Base-by-base conservation (phyloP, 2,113 vertebrate genomes). In the Dasypus novemcinctus region DNA sequence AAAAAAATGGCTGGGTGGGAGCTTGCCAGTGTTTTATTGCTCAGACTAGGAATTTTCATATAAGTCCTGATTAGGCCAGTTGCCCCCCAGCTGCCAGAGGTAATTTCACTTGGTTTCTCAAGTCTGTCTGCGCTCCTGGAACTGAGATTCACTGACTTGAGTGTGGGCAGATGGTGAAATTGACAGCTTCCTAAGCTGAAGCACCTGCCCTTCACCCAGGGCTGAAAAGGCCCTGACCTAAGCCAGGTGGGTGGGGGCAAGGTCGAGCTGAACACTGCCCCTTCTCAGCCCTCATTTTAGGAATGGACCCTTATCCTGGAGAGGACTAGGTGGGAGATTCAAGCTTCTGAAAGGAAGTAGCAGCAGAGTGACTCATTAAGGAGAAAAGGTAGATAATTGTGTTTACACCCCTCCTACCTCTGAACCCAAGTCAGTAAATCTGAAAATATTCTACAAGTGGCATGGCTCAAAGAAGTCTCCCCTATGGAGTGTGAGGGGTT, bases 31-130 rank as follows among this genome's bases (percentile, higher is more conserved):
- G 38, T 83, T 86, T 87, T 54, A 87, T 84, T 69, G 82, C 87
- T 86, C 46, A 33, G 84, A 95, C 87, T 46, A 87, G 78, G 76
- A 80, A 93, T 93, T 87, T 96, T 91, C 88, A 33, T 80, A 81
- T 89, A 86, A 72, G 86, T 78, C 52, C 69, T 52, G n/a, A 81
- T 46, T 76, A 95, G 75, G 74, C 71, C 52, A 3, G 43, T 4
- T 23, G 90, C 82, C 74, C 8, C 29, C 43, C 69, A 87, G 46
- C 93, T 69, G 74, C 38, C 95, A 94, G 31, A 96, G 33, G 85
- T 64, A 27, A 75, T 95, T 92, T 93, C 13, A 27, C 93, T 91
- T 49, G 29, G 41, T 76, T 84, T 59, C 71, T 91, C 78, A 49
- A 43, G 29, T 76, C 90, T 78, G 90, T 17, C 49, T 23, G 57